Evolutionary conservation across 1,140 invertebrate species (phyloP).

Genomic region (Venustaconcha ellipsiformis): DNA sequence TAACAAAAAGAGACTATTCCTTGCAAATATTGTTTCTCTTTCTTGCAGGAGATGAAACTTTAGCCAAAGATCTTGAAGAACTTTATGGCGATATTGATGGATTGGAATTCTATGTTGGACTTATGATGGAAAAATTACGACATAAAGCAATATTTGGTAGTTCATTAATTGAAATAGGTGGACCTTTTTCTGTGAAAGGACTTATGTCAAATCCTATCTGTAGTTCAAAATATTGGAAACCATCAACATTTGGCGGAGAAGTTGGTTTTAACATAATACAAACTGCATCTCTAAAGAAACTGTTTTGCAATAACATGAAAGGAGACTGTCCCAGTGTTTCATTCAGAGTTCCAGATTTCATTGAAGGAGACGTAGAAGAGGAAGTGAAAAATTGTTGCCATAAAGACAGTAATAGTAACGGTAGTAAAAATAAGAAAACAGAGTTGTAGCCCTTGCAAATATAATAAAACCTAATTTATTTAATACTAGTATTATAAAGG

Average conservation of each 20-base stretch:
- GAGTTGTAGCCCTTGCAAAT: too few species aligned
- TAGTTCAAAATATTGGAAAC: conserved; percentile 69
- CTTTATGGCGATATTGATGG: conserved; percentile 69
- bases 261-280: conserved; percentile 69
- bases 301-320: conserved; percentile 70
- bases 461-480: too few species aligned
- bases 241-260: conserved; percentile 71
- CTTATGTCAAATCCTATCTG: conserved; percentile 69
- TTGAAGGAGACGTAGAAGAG: too few species aligned
- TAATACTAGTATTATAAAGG: too few species aligned
- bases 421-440: too few species aligned
- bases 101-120: conserved; percentile 69
- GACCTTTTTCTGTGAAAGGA: conserved; percentile 69
- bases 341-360: conserved; percentile 61
- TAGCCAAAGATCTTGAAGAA: conserved; percentile 63
- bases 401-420: too few species aligned
- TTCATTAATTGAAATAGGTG: conserved; percentile 68
- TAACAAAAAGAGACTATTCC: too few species aligned
- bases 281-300: conserved; percentile 63
- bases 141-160: conserved; percentile 57
- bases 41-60: conserved; percentile 60
- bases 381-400: too few species aligned
- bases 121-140: conserved; percentile 66
- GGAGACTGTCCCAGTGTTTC: conserved; percentile 61
- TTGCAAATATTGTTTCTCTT: not conserved